Evolutionary conservation across 2,797 vertebrate species (phyloP).

Genomic region (Florisuga fusca): DNA sequence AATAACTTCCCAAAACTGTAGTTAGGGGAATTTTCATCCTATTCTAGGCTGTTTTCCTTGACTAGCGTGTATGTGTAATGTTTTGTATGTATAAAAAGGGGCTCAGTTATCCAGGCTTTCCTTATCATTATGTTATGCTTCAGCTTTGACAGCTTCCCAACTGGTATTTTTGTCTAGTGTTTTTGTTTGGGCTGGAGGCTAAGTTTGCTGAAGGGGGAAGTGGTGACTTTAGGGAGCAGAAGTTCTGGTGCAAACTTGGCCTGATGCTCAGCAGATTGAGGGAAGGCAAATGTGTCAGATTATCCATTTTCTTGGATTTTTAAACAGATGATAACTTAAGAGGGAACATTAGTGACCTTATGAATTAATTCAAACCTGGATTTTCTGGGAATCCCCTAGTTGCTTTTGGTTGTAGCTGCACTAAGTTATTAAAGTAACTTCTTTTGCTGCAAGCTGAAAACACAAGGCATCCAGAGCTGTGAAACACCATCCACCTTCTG

Average conservation of each 20-base stretch:
- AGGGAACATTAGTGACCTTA: background rate
- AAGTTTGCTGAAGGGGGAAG: background rate
- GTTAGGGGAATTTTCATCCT: background rate
- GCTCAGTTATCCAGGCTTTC: background rate
- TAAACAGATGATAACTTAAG: background rate
- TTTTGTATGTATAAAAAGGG: background rate
- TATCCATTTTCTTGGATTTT: background rate
- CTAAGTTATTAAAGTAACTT: background rate
- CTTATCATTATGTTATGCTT: background rate
- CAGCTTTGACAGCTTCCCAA: background rate
- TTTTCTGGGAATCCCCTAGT: background rate
- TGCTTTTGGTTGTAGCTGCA: background rate
- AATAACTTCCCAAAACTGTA: background rate
- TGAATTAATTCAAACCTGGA: background rate
- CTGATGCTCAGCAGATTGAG: background rate
- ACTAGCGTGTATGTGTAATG: too few relatives aligned
- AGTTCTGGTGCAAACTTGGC: background rate
- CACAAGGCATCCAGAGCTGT: background rate
- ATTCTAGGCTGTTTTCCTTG: background rate
- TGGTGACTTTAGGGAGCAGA: background rate
- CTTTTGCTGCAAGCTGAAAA: background rate
- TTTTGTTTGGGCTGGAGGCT: background rate
- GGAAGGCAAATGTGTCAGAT: background rate
- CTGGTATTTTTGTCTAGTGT: background rate
- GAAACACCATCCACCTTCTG: background rate